Evolutionary conservation across 2,113 vertebrate genomes (phyloP), one percentile per base, ranked within the genome.

Genomic region (Nothobranchius furzeri): DNA sequence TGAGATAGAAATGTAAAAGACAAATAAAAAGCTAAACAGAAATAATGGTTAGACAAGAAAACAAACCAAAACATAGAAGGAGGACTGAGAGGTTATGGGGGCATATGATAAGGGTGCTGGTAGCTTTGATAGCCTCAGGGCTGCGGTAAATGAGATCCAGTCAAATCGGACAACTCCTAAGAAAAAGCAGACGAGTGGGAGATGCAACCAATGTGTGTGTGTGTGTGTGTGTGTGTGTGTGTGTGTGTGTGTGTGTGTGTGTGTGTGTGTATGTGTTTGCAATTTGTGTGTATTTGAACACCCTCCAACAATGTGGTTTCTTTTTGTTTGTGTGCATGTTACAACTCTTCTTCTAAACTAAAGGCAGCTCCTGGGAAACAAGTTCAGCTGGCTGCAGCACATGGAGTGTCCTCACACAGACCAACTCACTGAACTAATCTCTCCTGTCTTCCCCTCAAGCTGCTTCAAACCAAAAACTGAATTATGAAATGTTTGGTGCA

Each of bases 101-200:
- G 58, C 35, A 11, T 17, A 15, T 40, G 37, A 42, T 25, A 7
- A 14, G 5, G 35, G 24, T 36, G 60, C 36, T 40, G 68, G 36
- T 58, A 53, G 67, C 69, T 69, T 62, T 62, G 57, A 81, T 77
- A 61, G 76, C 78, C 80, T 62, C 60, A 20, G 48, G 80, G 83
- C 70, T 68, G 51, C 52, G 50, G 60, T 77, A 75, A 85, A 85
- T 87, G 70, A 75, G 73, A 63, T 79, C 60, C 45, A 54, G 82
- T 83, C 69, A 78, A 83, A 74, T 68, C 75, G 62, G 76, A 73
- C 76, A 60, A 70, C 50, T 80, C 25, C 42, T 63, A 50, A 2
- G n/a, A 73, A 47, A 70, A 79, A 59, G 55, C 66, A 42, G 37
- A 69, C 56, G 17, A 52, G 70, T 68, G 30, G 58, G 36, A 37